Percentiles rank a stretch among this genome's conserved stretches.
Evolutionary conservation across 1,140 invertebrate species (phyloP).

Genomic region (Cheumatopsyche charites): DNA sequence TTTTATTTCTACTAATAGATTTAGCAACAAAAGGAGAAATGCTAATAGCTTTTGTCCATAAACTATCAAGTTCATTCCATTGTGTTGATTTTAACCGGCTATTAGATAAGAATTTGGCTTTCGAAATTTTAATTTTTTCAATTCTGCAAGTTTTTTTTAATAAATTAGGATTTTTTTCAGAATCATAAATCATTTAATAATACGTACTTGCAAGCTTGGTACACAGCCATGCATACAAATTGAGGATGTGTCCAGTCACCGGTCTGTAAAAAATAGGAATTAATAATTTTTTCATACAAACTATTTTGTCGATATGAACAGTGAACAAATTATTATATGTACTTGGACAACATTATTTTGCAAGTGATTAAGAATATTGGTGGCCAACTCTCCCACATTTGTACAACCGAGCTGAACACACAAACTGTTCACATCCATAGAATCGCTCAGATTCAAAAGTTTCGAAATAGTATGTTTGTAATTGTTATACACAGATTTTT

Average conservation of each 20-base stretch:
- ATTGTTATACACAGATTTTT: constrained; percentile 50
- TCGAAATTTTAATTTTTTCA: constrained; percentile 24
- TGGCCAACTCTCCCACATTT: constrained; percentile 48
- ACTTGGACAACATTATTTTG: constrained; percentile 46
- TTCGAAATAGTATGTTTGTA: constrained; percentile 50
- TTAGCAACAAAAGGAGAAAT: too few species aligned
- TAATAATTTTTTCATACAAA: background rate
- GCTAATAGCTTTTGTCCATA: constrained; percentile 8
- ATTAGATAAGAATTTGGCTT: background rate
- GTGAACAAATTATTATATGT: background rate
- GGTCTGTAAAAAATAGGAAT: constrained; percentile 28
- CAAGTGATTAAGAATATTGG: constrained; percentile 49
- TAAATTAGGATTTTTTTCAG: background rate
- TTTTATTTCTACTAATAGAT: too few species aligned
- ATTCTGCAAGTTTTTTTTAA: constrained; percentile 14
- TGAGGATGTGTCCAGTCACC: constrained; percentile 51
- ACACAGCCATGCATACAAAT: constrained; percentile 51
- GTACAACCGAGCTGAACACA: constrained; percentile 52
- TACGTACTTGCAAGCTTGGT: constrained; percentile 52
- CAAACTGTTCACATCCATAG: constrained; percentile 48
- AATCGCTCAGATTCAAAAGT: constrained; percentile 49
- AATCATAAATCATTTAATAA: background rate
- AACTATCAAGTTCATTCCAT: constrained; percentile 7
- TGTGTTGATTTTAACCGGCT: constrained; percentile 15
- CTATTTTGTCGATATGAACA: background rate